A percentile compares a stretch with the other conserved stretches of the same genome.
phyloP scores from a whole-genome alignment of 2,888 invertebrate species.

The Trissoscelio sp. region DNA sequence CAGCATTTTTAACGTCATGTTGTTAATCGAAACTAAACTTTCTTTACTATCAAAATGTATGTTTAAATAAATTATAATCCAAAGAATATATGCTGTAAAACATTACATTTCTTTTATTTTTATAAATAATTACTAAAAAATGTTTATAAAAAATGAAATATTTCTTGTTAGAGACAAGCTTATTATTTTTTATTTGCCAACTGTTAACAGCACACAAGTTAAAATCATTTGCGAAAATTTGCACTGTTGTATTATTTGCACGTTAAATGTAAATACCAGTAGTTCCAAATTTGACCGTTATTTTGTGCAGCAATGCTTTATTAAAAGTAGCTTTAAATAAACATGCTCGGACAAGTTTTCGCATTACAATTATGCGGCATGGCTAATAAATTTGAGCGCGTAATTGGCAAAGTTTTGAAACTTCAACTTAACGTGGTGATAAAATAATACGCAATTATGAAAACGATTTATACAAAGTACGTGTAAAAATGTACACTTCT shows the following conservation, averaged over 20 bases:
- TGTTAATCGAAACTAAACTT: background rate
- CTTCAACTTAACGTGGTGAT: background rate
- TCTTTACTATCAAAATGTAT: background rate
- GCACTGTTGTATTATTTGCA: background rate
- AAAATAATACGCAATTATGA: conserved; percentile 10
- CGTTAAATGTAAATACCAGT: too few species aligned
- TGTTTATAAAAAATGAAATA: too few species aligned
- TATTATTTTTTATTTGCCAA: background rate
- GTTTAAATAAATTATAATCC: too few species aligned
- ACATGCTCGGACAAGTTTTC: conserved; percentile 20
- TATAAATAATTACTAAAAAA: too few species aligned
- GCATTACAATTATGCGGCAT: conserved; percentile 8
- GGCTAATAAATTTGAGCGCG: conserved; percentile 13
- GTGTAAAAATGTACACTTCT: background rate
- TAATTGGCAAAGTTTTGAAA: conserved; percentile 23
- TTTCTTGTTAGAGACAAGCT: too few species aligned
- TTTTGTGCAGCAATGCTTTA: background rate
- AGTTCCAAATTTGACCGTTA: background rate
- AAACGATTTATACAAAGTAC: conserved; percentile 10
- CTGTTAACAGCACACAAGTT: background rate
- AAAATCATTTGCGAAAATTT: background rate
- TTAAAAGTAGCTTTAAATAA: conserved; percentile 17
- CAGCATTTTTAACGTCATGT: background rate
- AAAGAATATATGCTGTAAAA: too few species aligned
- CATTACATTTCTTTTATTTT: too few species aligned